Evolutionary conservation across 2,797 vertebrate genomes (phyloP), one percentile per base, ranked within the genome.

Genomic region (Hoplostethus atlanticus): DNA sequence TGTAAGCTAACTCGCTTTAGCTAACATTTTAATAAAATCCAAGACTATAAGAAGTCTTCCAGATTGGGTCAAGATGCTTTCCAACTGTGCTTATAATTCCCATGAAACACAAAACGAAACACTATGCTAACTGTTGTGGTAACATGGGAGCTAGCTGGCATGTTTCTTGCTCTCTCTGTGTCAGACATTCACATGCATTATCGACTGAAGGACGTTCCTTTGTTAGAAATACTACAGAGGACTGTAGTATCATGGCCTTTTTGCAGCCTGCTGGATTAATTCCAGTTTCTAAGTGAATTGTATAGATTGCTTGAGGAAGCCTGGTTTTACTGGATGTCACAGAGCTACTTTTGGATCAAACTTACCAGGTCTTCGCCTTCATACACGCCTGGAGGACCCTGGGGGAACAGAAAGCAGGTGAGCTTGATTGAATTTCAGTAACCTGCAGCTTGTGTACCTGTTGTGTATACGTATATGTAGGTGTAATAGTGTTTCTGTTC

Each of bases 311-410:
- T 15, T n/a, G 46, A 47, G 16, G 5, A 16, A 15, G 4, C 46
- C 1, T 47, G 13, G 13, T 47, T 47, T n/a, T n/a, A 67, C 25
- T 12, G 16, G 6, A 11, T 53, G 51, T 28, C 25, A 30, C 28
- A 31, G 25, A 58, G 8, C n/a, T 17, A 42, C 36, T 38, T 9
- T 36, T 6, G 56, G 30, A 21, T 47, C 60, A 72, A 84, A 89
- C 93, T 92, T 80, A 95, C 94, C 94, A 94, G 83, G 51, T 94
- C 93, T 56, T 94, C 92, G 6, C 94, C 94, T 47, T 92, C 86
- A 80, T 94, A 95, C 11, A 94, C 88, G 3, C 89, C 94, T 40
- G 93, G 92, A 66, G 90, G 84, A 31, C 94, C 94, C 94, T 95
- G 12, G 11, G 64, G 9, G 10, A 30, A 30, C 12, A 36, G 3